A percentile compares a stretch with the other conserved stretches of the same genome.
Conservation (phyloP, 2,888 invertebrate species). For the Exephanes ischioxanthus region DNA sequence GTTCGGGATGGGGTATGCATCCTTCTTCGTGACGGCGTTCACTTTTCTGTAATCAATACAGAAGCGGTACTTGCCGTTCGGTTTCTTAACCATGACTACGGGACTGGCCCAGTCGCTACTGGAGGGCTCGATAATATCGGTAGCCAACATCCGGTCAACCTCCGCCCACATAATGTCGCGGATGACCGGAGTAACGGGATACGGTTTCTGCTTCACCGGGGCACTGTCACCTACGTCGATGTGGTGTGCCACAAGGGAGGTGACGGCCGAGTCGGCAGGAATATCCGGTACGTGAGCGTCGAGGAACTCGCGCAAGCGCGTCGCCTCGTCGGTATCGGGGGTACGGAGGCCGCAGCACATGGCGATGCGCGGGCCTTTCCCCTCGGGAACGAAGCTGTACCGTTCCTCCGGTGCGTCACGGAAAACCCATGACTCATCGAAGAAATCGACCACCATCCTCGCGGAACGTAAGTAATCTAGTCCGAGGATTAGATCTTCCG, state of each 20-base stretch:
- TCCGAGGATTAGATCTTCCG: background rate
- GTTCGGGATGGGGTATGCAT: constrained; percentile 76
- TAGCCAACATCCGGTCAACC: constrained; percentile 76
- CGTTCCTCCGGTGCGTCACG: background rate
- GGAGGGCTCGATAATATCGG: constrained; percentile 76
- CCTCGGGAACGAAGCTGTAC: background rate
- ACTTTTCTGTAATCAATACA: constrained; percentile 76
- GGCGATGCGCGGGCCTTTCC: background rate
- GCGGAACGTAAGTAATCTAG: background rate
- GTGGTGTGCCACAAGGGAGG: background rate
- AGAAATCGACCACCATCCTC: background rate
- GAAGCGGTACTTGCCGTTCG: constrained; percentile 73
- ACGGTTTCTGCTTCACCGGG: constrained; percentile 55
- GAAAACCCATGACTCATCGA: background rate
- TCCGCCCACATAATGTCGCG: constrained; percentile 56
- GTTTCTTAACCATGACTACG: constrained; percentile 73
- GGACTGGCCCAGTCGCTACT: constrained; percentile 75
- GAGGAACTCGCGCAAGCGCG: background rate
- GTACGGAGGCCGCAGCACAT: background rate
- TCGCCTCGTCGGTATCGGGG: background rate
- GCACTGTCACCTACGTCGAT: background rate
- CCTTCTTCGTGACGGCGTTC: constrained; percentile 74
- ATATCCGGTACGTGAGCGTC: background rate
- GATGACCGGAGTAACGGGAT: constrained; percentile 56
- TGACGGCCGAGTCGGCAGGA: constrained; percentile 57